Evolutionary conservation across 2,888 invertebrate species (phyloP).

Genomic region (Geophilus truncorum): DNA sequence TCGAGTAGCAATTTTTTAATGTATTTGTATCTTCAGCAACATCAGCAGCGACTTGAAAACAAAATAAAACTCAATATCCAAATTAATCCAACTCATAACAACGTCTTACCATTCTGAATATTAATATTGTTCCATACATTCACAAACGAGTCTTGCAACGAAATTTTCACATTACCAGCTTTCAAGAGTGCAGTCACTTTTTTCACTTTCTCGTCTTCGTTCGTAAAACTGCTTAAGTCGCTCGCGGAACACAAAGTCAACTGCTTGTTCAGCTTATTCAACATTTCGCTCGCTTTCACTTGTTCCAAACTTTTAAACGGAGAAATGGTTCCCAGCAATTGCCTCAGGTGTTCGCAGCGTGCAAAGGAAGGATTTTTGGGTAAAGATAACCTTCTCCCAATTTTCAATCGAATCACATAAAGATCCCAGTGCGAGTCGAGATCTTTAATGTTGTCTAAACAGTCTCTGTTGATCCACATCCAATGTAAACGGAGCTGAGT

Average conservation of each 20-base stretch:
- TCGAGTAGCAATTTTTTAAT: neutral
- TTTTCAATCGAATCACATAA: neutral
- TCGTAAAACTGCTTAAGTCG: neutral
- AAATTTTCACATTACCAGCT: neutral
- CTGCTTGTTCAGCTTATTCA: neutral
- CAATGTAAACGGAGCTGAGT: conserved; percentile 34
- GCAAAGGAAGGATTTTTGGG: neutral
- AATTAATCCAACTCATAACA: neutral
- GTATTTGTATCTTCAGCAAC: neutral
- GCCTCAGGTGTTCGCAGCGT: neutral
- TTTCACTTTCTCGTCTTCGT: neutral
- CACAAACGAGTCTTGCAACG: neutral
- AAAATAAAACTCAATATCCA: neutral
- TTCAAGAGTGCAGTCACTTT: neutral
- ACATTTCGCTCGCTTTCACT: neutral
- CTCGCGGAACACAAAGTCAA: neutral
- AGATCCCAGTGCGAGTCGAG: neutral
- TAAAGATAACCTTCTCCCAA: neutral
- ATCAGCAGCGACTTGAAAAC: neutral
- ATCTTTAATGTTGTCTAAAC: neutral
- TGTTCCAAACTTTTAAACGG: neutral
- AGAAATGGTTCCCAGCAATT: neutral
- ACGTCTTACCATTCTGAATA: neutral
- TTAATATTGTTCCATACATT: neutral
- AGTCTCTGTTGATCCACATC: conserved; percentile 33